Evolutionary conservation across 1,140 invertebrate species (phyloP), one percentile per base, ranked within the genome.

Genomic region (Aphaenogaster rudis): DNA sequence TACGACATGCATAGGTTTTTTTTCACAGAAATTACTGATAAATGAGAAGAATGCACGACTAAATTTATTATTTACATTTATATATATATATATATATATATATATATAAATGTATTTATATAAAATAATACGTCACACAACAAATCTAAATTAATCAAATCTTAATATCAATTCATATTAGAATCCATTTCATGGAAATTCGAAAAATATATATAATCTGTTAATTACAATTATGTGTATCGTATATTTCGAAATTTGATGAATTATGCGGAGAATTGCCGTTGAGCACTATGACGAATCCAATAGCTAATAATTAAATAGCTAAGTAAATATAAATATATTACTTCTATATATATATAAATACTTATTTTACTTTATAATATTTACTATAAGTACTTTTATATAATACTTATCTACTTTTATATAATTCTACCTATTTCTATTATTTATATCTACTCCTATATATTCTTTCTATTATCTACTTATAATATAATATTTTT

Each of bases 21-120:
- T 39, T 74, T 4, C 21, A 39, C 28, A 66, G 36, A 28, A 71
- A 52, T 71, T 72, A 54, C 50, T 36, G 69, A 21, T 28, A 72
- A 72, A 72, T 6, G 33, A 71, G 11, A 71, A 33, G 28, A 71
- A 17, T 50, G 21, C 21, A 42, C 6, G n/a, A 57, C 9, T 66
- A 9, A 28, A 66, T 71, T 50, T 13, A 50, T 71, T 50, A 28
- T 69, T 69, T 42, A 36, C 28, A 28, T 28, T 28, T 28, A 28
- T 28, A 28, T 28, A 28, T 28, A 28, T 28, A 28, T 28, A 28
- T 28, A 28, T 28, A 28, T 28, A 28, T 28, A 28, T 28, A 28
- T 28, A 28, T 28, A 28, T 28, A 28, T 21, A 21, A 21, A 21
- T 28, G 28, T 28, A 4, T 42, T 21, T 21, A 21, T 69, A 69